Evolutionary conservation across 2,888 invertebrate genomes (phyloP), one percentile per base, ranked within the genome.

Genomic region (Campopleginae sp.): DNA sequence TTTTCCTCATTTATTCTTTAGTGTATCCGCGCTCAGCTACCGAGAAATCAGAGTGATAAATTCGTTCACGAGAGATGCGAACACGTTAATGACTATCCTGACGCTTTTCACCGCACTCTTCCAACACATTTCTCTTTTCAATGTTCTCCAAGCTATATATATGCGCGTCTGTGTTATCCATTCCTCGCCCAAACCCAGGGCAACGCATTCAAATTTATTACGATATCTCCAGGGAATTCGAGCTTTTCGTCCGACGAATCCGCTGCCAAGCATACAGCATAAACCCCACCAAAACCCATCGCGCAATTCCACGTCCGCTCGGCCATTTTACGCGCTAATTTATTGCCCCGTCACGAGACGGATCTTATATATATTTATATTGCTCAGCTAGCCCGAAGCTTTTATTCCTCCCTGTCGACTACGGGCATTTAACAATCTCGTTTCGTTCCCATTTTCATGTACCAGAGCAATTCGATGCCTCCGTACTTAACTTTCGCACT

Each of bases 11-110:
- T 79, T 75, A 63, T 65, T 78, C 70, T 82, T 61, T 58, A 66
- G 27, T 31, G 71, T 8, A 70, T 75, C n/a, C 81, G 44, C 48
- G 58, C 61, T 27, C 58, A 42, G 65, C 44, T 80, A 46, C 17
- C 31, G 82, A 76, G 75, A 80, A 85, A 85, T 85, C 82, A 71
- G 54, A 66, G 80, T 85, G 82, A 85, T 85, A 82, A 85, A 85
- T 85, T 80, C 48, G 23, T 65, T 63, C n/a, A 48, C 48, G 58
- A 79, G 63, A 72, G 82, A 71, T 71, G 82, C 75, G 80, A 82
- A 76, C 82, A 82, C 85, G 80, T 85, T 85, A 85, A 85, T 85
- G 85, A 85, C 85, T 72, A 80, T 76, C 79, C 85, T 76, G 76
- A 71, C 79, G 82, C 74, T 85, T 82, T 75, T 70, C 58, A 76